These are phyloP conservation scores for Daptonema setosum DNA, from an alignment of 2,888 invertebrate genomes.

Conservation along the genomic window DNA sequence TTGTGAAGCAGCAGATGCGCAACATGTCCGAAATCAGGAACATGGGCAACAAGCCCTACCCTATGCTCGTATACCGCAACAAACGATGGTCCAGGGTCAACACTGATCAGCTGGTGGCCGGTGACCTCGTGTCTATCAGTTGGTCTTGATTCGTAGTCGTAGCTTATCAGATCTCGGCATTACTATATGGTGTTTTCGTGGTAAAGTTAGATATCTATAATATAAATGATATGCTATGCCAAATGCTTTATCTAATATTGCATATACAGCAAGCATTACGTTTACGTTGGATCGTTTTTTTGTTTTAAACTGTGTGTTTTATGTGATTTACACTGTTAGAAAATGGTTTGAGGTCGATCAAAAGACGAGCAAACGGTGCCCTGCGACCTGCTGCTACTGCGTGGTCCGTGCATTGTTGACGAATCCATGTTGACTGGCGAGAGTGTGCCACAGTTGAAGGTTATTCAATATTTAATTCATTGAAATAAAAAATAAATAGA, in stretches of 20 bases:
- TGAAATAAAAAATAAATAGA: slow-evolving; percentile 1
- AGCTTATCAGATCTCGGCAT: no score
- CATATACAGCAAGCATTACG: not conserved
- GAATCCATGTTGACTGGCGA: slow-evolving; percentile 97
- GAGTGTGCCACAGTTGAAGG: slow-evolving; percentile 92
- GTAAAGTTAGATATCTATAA: no score
- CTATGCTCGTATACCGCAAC: slow-evolving; percentile 38
- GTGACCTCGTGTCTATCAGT: slow-evolving; percentile 78
- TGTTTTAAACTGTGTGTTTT: not conserved
- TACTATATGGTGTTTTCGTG: no score
- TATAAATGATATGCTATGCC: no score
- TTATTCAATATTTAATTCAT: slow-evolving; percentile 14
- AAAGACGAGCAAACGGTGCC: slow-evolving; percentile 61
- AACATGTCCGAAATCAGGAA: slow-evolving; percentile 97
- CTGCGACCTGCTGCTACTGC: slow-evolving; percentile 73
- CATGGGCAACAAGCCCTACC: slow-evolving; percentile 94
- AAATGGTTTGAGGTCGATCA: no score
- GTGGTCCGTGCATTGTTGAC: slow-evolving; percentile 91
- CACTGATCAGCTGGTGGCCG: slow-evolving; percentile 67
- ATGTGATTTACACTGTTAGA: not conserved
- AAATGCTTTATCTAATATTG: not conserved
- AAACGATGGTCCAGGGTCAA: slow-evolving; percentile 19
- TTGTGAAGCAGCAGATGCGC: slow-evolving; percentile 85
- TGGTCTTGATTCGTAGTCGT: not conserved
- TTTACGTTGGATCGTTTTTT: not conserved